Percentiles rank a stretch among this genome's conserved stretches.
Evolutionary conservation across 2,888 invertebrate species (phyloP).

Genomic region (Trimorus sp.): DNA sequence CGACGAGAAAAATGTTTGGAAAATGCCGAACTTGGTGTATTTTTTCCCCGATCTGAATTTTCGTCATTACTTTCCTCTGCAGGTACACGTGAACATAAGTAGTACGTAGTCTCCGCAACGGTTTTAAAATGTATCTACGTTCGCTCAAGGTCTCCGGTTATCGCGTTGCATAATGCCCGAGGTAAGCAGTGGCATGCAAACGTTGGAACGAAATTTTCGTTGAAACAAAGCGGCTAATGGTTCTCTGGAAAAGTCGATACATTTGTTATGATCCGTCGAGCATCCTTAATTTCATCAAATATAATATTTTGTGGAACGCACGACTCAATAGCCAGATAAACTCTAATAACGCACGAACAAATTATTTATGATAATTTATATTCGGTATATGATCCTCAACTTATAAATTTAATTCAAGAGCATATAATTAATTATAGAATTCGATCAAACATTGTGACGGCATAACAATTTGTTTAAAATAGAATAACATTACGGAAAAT

Average conservation of each 20-base stretch:
- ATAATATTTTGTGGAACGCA: background rate
- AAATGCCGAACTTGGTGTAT: too few species aligned
- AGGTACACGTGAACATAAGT: too few species aligned
- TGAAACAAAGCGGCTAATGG: background rate
- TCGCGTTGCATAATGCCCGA: slow-evolving; percentile 33
- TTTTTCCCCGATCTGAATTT: too few species aligned
- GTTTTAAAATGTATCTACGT: slow-evolving; percentile 29
- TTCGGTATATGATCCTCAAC: slow-evolving; percentile 3
- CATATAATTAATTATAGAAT: slow-evolving; percentile 1
- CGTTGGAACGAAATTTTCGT: slow-evolving; percentile 6
- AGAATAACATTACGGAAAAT: slow-evolving; percentile 13
- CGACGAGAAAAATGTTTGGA: too few species aligned
- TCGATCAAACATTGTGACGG: background rate
- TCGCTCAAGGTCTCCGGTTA: slow-evolving; percentile 41
- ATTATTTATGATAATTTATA: slow-evolving; percentile 21
- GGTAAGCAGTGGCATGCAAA: slow-evolving; percentile 31
- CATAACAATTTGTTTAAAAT: slow-evolving; percentile 5
- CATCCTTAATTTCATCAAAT: slow-evolving; percentile 6
- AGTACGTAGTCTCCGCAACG: too few species aligned
- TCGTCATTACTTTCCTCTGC: too few species aligned
- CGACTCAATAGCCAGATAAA: background rate
- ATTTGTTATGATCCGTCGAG: background rate
- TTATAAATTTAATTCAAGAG: slow-evolving; percentile 9
- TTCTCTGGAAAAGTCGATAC: slow-evolving; percentile 22
- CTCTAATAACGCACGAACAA: background rate